Evolutionary conservation across 2,797 vertebrate species (phyloP).

Genomic region (Sebastes melanostomus): DNA sequence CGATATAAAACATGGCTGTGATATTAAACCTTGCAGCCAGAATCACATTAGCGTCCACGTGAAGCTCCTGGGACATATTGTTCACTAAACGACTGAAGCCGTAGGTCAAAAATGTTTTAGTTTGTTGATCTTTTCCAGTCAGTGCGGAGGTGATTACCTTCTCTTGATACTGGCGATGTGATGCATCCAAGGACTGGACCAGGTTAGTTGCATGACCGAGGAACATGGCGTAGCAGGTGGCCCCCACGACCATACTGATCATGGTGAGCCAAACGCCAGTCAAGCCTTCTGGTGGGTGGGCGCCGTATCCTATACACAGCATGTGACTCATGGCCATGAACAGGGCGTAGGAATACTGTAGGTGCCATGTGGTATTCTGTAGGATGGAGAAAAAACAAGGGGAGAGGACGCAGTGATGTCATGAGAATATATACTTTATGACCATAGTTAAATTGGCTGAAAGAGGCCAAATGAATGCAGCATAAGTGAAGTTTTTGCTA

Average conservation of each 20-base stretch:
- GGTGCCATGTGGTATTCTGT: conserved; percentile 94
- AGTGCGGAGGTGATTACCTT: conserved; percentile 82
- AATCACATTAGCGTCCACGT: conserved; percentile 44
- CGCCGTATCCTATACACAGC: conserved; percentile 95
- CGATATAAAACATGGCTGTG: conserved; percentile 37
- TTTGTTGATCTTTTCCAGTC: neutral
- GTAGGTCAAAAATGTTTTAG: conserved; percentile 18
- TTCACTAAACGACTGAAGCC: conserved; percentile 6
- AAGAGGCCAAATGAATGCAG: neutral
- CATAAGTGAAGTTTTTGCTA: neutral
- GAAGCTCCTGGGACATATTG: conserved; percentile 24
- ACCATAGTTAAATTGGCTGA: neutral
- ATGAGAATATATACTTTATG: neutral
- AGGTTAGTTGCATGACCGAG: conserved; percentile 93
- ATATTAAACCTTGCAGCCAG: conserved; percentile 51
- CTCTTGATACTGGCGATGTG: conserved; percentile 96
- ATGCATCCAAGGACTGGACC: conserved; percentile 94
- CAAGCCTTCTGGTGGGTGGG: conserved; percentile 90
- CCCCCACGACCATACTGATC: conserved; percentile 95
- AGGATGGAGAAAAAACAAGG: neutral
- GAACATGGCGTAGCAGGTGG: conserved; percentile 98
- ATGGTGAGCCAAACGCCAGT: conserved; percentile 92
- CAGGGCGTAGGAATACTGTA: conserved; percentile 93
- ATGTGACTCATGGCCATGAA: conserved; percentile 99
- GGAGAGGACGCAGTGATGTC: neutral